These are phyloP conservation scores for human (Homo sapiens) DNA, from an alignment of 2,113 vertebrate species.

Conservation along the genomic window GRCh38 chr4:83960001-83960500, in stretches of 20 bases:
- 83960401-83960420: background rate
- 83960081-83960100: background rate
- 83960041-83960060: background rate
- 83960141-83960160: background rate
- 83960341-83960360: background rate
- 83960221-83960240: background rate
- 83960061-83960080: conserved; percentile 22
- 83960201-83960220: conserved; percentile 22
- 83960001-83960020: background rate
- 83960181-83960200: background rate
- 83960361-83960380: background rate
- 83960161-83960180: background rate
- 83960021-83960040: background rate
- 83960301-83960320: background rate
- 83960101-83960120: background rate
- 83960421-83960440: background rate
- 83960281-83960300: background rate
- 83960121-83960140: background rate
- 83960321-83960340: background rate
- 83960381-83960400: background rate
- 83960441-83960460: background rate
- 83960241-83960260: background rate
- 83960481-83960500: background rate
- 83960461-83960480: background rate
- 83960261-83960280: background rate